phyloP scores from a whole-genome alignment of 2,888 invertebrate genomes.

The Drosophila glabriapex region DNA sequence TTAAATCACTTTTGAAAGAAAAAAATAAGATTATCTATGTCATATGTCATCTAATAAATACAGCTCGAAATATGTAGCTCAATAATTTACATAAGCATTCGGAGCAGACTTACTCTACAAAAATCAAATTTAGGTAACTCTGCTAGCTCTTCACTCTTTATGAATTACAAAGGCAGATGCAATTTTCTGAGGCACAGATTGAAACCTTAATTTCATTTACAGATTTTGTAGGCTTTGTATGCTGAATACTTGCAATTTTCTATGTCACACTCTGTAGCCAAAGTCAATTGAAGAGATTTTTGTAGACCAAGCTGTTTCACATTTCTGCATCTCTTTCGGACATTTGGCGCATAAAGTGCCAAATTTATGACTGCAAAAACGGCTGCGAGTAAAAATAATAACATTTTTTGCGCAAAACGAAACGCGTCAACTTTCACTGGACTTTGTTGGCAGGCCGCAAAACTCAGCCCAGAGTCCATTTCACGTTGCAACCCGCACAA shows the following conservation, averaged over 20 bases:
- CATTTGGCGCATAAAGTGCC: slow-evolving; percentile 54
- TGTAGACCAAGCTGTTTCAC: slow-evolving; percentile 11
- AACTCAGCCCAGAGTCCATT: slow-evolving; percentile 24
- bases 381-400: slow-evolving; percentile 39
- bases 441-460: slow-evolving; percentile 29
- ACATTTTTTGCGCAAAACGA: slow-evolving; percentile 43
- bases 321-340: slow-evolving; percentile 18
- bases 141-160: neutral
- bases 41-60: neutral
- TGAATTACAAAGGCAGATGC: neutral
- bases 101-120: neutral
- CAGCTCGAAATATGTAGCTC: neutral
- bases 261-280: neutral
- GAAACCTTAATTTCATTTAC: neutral
- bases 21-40: neutral
- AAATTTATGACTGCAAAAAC: slow-evolving; percentile 54
- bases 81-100: neutral
- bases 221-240: neutral
- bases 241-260: neutral
- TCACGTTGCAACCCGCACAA: slow-evolving; percentile 14
- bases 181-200: neutral
- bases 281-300: slow-evolving; percentile 1
- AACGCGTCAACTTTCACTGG: slow-evolving; percentile 71
- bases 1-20: neutral
- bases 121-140: neutral